Evolutionary conservation across 2,888 invertebrate genomes (phyloP).

Genomic region (Anthrax anthrax): DNA sequence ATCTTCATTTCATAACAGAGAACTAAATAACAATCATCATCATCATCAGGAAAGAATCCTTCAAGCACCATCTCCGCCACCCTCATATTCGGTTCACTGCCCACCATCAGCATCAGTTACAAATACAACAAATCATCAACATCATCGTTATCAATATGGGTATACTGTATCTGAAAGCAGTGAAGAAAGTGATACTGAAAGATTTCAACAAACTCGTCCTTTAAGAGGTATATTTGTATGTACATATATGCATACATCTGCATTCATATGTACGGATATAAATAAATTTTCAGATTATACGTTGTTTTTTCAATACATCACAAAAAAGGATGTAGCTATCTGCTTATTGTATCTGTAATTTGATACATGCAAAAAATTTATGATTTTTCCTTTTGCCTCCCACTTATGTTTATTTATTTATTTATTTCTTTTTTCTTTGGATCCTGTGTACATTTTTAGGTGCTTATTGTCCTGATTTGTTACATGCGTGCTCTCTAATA

Average conservation of each 20-base stretch:
- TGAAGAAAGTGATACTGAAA: conserved; percentile 2
- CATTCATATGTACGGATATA: too few relatives aligned
- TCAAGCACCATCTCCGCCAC: conserved; percentile 25
- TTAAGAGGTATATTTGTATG: background rate
- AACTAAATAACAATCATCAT: background rate
- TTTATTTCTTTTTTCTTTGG: too few relatives aligned
- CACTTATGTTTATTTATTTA: too few relatives aligned
- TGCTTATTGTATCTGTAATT: too few relatives aligned
- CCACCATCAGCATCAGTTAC: conserved; percentile 1
- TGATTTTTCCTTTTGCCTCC: too few relatives aligned
- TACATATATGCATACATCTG: too few relatives aligned
- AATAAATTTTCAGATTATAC: too few relatives aligned
- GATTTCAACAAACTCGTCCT: background rate
- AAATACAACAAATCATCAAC: conserved; percentile 5
- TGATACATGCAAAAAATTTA: too few relatives aligned
- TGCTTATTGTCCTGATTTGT: conserved; percentile 30
- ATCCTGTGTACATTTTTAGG: conserved; percentile 15
- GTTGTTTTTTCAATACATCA: too few relatives aligned
- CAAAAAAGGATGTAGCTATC: too few relatives aligned
- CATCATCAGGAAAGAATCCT: background rate
- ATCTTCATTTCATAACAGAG: background rate
- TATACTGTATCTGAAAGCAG: conserved; percentile 1
- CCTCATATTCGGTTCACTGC: conserved; percentile 21
- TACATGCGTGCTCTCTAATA: conserved; percentile 30
- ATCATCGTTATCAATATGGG: conserved; percentile 6